A percentile compares a stretch with the other conserved stretches of the same genome.
phyloP scores from a whole-genome alignment of 2,888 invertebrate genomes.

The Andrena hattorfiana region DNA sequence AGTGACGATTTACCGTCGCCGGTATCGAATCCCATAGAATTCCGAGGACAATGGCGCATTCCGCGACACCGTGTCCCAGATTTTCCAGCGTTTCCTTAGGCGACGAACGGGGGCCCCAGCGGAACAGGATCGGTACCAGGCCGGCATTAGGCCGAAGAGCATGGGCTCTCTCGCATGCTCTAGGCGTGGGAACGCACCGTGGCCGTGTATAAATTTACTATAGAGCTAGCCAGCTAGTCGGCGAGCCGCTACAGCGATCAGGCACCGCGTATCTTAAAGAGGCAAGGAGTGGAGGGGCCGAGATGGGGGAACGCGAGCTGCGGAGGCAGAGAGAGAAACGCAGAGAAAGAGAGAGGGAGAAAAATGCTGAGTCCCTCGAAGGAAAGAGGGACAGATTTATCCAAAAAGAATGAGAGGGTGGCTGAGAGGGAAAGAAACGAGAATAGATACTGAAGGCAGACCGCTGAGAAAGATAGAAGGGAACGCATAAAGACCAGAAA shows the following conservation, averaged over 20 bases:
- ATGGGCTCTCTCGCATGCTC: constrained; percentile 67
- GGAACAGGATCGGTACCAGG: constrained; percentile 62
- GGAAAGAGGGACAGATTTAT: constrained; percentile 12
- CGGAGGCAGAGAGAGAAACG: constrained; percentile 30
- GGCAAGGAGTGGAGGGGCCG: constrained; percentile 31
- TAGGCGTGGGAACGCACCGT: constrained; percentile 83
- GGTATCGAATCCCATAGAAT: constrained; percentile 22
- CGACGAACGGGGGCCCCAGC: constrained; percentile 43
- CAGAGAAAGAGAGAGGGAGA: constrained; percentile 17
- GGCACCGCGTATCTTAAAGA: constrained; percentile 24
- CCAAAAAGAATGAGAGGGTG: background rate
- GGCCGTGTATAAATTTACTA: constrained; percentile 82
- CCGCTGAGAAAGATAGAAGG: background rate
- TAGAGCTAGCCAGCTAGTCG: constrained; percentile 56
- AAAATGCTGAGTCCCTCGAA: background rate
- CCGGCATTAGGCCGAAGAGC: constrained; percentile 71
- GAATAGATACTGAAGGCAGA: constrained; percentile 9
- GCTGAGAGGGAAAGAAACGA: constrained; percentile 19
- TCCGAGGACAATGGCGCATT: constrained; percentile 56
- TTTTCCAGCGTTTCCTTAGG: constrained; percentile 69
- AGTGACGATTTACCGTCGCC: constrained; percentile 7
- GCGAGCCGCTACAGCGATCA: constrained; percentile 48
- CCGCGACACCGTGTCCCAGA: constrained; percentile 65
- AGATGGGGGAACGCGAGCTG: constrained; percentile 33
- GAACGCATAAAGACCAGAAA: constrained; percentile 29